Conservation (phyloP, 2,113 vertebrate species). For the Gadus macrocephalus region DNA sequence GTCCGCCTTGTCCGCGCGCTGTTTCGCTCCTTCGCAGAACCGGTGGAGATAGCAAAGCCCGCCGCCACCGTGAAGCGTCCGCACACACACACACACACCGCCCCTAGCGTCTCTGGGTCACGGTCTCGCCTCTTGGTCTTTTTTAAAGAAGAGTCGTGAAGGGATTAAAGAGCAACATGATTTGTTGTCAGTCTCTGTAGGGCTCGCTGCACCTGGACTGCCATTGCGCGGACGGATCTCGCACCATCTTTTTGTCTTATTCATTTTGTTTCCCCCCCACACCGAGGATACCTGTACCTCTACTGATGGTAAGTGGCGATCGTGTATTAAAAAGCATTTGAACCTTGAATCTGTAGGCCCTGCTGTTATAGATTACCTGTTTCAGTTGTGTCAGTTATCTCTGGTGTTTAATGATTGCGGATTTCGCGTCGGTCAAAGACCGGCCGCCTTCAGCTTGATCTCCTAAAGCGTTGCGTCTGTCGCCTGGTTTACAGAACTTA, state of each 20-base stretch:
- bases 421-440: too few species aligned
- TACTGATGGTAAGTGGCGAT: conserved; percentile 71
- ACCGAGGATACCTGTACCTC: conserved; percentile 65
- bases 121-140: conserved; percentile 11
- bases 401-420: too few species aligned
- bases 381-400: too few species aligned
- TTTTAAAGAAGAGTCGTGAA: conserved; percentile 40
- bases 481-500: too few species aligned
- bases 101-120: conserved; percentile 20
- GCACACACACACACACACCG: background rate
- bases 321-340: background rate
- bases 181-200: background rate
- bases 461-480: too few species aligned
- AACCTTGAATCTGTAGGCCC: background rate
- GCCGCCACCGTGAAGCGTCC: conserved; percentile 1
- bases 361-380: background rate
- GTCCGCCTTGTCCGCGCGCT: conserved; percentile 46
- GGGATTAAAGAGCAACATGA: conserved; percentile 65
- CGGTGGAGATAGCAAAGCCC: conserved; percentile 43
- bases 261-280: conserved; percentile 32
- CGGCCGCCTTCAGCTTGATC: too few species aligned
- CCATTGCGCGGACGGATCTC: conserved; percentile 25
- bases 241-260: conserved; percentile 35
- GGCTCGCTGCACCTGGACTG: conserved; percentile 46
- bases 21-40: conserved; percentile 39